Base-by-base conservation (phyloP, 1,140 invertebrate species). In the Camponotus floridanus region DNA sequence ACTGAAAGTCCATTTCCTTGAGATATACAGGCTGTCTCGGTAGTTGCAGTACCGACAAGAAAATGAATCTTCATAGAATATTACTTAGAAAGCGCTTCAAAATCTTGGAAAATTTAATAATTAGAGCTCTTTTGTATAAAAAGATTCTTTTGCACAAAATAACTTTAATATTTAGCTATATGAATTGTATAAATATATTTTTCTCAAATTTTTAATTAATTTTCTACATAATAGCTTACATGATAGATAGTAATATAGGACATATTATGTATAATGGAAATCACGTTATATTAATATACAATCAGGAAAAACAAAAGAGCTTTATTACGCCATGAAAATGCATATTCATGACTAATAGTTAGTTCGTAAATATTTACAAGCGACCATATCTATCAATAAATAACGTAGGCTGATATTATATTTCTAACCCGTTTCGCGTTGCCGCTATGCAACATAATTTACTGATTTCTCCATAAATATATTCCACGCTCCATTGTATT, bases 371-470 rank as follows among this genome's bases (percentile, higher is more conserved):
- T 80, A 80, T 80, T 70, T 55, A 70, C 42, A 55, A 70, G 76
- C 62, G n/a, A 55, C 39, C n/a, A 45, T 70, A 55, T 21, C 33
- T 55, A 70, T 80, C 64, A 70, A 80, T 55, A 80, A 80, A 80
- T 68, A 80, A 80, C 76, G 64, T n/a, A 18, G 9, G n/a, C 39
- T 80, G 76, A 80, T 80, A 80, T 79, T 79, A 33, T 70, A 68
- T 70, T 68, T 80, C 33, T 39, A 55, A 55, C 45, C 51, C 64
- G 8, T 51, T 39, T 68, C 21, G 31, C 33, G 31, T 26, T 70
- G 42, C 45, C 64, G 45, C 45, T 55, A 45, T 3, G 26, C 15
- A 21, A 67, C 13, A 36, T 64, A 70, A 39, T 70, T 70, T 57
- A 68, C 18, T 39, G 76, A 70, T 55, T 80, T 80, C 48, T 68